Percentiles rank a stretch among this genome's conserved stretches.
phyloP scores from a whole-genome alignment of 2,888 invertebrate species.

The Harpagoxenus sublaevis region DNA sequence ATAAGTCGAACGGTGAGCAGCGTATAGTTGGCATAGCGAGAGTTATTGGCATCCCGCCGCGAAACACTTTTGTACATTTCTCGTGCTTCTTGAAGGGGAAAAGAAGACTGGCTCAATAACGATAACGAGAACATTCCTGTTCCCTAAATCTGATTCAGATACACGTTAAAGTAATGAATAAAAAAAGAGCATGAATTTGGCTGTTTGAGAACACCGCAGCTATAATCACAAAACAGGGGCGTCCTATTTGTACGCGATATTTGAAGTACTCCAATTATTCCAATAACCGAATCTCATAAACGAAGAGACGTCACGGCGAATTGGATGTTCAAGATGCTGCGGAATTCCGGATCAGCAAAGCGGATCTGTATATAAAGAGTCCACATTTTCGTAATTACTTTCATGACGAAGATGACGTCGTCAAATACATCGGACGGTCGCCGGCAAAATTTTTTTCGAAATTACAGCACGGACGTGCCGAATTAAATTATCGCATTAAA shows the following conservation, averaged over 20 bases:
- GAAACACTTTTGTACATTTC: conserved; percentile 16
- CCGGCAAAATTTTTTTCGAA: neutral
- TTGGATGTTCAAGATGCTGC: neutral
- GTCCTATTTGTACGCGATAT: neutral
- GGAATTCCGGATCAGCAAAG: neutral
- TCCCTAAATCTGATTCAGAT: neutral
- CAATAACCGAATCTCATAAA: neutral
- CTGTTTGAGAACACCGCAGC: neutral
- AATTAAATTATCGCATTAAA: conserved; percentile 62
- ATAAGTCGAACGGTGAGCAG: neutral
- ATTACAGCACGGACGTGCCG: neutral
- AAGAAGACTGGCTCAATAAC: neutral
- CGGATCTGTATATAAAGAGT: no score
- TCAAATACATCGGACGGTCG: neutral
- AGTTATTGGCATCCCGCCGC: conserved; percentile 16
- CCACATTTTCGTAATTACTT: neutral
- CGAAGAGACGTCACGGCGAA: neutral
- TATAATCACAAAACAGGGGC: neutral
- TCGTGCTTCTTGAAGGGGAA: neutral
- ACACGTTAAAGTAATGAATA: neutral
- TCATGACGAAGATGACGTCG: neutral
- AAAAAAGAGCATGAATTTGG: neutral
- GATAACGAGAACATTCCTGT: neutral
- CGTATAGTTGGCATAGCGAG: neutral
- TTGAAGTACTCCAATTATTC: conserved; percentile 5